Base-by-base conservation (phyloP, 2,797 vertebrate species). In the Sylvia borin region DNA sequence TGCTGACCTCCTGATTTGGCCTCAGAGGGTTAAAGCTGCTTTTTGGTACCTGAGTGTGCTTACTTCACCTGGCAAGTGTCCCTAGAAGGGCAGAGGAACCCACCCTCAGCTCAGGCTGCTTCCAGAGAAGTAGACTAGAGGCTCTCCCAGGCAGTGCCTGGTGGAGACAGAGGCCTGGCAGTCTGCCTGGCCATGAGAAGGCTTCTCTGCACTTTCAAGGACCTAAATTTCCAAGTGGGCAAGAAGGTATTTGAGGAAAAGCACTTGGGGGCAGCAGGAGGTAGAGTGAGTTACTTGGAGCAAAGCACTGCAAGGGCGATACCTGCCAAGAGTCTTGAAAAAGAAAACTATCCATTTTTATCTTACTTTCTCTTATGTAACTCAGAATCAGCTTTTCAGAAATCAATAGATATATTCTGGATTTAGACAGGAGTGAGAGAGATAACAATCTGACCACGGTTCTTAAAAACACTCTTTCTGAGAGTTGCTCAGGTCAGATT, bases 1-100 rank as follows among this genome's bases (percentile, higher is more conserved):
- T 25, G 9, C 57, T 95, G 93, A 96, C 93, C 93, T 95, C 84
- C 68, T 6, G 3, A 4, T 89, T 88, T 64, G 72, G 47, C 90
- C 7, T 45, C 85, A 80, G 92, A 96, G 86, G 75, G 91, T 96
- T 97, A 96, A 97, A 96, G 58, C 78, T 82, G 91, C 74, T 40
- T 95, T 96, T 95, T 94, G 74, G 81, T 70, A 31, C 68, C 48
- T 54, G 75, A 42, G 26, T 17, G 20, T 72, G 51, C 75, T 94
- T 79, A 45, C 27, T 34, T 71, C 36, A 42, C 43, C 54, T 10
- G 17, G 53, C 91, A 73, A 92, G 24, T 80, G 82, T 94, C 92
- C 94, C 83, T 45, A 89, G 93, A 97, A 96, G 89, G 91, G 79
- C 91, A 88, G 81, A 47, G 78, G 73, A 62, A 88, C 72, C 53